Evolutionary conservation across 2,113 vertebrate species (phyloP).

Genomic region (Noturus placidus): DNA sequence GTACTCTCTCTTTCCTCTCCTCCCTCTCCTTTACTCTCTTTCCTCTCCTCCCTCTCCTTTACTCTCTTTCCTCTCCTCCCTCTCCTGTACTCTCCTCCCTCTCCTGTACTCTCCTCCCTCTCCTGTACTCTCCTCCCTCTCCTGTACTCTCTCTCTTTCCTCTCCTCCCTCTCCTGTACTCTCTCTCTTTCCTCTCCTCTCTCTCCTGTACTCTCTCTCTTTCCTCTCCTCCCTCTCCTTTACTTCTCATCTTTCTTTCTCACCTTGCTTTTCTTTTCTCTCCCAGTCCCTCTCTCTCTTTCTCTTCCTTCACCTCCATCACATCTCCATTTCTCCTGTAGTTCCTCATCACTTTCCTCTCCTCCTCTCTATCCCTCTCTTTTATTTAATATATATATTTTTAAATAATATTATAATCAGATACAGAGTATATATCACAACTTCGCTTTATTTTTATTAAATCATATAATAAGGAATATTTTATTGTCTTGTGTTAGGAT

Average conservation of each 20-base stretch:
- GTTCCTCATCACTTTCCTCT: not conserved
- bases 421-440: not conserved
- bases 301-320: not conserved
- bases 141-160: not conserved
- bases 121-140: not conserved
- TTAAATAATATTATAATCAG: not conserved
- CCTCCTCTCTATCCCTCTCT: not conserved
- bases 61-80: not conserved
- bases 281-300: not conserved
- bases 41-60: not conserved
- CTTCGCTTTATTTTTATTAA: not conserved
- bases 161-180: not conserved
- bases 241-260: not conserved
- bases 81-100: too few relatives aligned
- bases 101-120: not conserved
- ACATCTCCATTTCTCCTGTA: not conserved
- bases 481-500: slow-evolving; percentile 59
- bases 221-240: not conserved
- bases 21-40: too few relatives aligned
- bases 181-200: too few relatives aligned
- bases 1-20: too few relatives aligned
- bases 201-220: not conserved
- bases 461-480: not conserved
- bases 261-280: not conserved
- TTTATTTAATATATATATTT: too few relatives aligned